Conservation (phyloP, 2,113 vertebrate species). For the Myxocyprinus asiaticus region DNA sequence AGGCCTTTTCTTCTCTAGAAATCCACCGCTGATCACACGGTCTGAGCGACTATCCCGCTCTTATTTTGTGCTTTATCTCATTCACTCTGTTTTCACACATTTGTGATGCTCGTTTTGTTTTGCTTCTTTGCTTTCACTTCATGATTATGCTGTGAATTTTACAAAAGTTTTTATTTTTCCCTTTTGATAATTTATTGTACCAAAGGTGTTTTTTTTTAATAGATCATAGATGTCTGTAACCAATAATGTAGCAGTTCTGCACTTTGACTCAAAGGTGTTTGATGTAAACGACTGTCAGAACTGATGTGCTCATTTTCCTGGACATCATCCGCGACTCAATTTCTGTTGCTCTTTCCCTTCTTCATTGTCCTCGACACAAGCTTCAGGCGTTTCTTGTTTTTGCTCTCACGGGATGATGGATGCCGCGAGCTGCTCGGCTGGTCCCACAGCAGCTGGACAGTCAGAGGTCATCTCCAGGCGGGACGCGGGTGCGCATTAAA, state of each 20-base stretch:
- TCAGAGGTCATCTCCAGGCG: constrained; percentile 58
- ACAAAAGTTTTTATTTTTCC: constrained; percentile 89
- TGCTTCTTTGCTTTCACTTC: constrained; percentile 77
- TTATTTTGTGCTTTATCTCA: constrained; percentile 56
- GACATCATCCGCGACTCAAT: constrained; percentile 71
- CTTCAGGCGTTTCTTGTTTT: constrained; percentile 15
- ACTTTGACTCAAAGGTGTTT: constrained; percentile 93
- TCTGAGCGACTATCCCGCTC: constrained; percentile 68
- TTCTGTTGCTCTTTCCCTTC: constrained; percentile 7
- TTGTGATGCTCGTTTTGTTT: constrained; percentile 87
- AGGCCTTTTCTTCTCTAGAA: constrained; percentile 87
- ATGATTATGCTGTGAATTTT: constrained; percentile 96
- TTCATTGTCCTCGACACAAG: neutral
- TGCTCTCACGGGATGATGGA: constrained; percentile 71
- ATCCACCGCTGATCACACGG: constrained; percentile 82
- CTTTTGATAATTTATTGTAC: constrained; percentile 98
- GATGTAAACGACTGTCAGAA: constrained; percentile 89
- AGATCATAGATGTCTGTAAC: constrained; percentile 97
- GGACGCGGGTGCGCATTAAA: constrained; percentile 70
- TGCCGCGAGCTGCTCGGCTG: constrained; percentile 56
- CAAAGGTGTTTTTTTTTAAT: constrained; percentile 93
- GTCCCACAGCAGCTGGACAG: constrained; percentile 59
- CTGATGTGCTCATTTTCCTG: constrained; percentile 43
- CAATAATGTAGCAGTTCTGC: constrained; percentile 97
- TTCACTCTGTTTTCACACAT: too few relatives aligned